Conservation (phyloP, 2,888 invertebrate genomes). For the Drosophila affinis region DNA sequence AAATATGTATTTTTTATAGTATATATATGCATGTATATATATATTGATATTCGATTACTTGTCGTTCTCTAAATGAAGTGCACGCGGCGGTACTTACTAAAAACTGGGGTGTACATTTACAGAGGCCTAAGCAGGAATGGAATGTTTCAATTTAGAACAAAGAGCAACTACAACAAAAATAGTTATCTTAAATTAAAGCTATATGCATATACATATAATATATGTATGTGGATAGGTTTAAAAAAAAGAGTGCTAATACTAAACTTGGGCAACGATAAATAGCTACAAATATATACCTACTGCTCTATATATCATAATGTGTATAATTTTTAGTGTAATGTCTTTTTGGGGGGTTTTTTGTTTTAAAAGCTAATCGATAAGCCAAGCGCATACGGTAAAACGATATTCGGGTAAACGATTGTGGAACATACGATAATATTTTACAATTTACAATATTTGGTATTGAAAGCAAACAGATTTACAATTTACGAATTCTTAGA, state of each 20-base stretch:
- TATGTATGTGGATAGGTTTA: not conserved
- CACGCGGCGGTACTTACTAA: slow-evolving; percentile 9
- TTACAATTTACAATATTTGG: not conserved
- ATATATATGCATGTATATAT: slow-evolving; percentile 16
- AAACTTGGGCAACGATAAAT: slow-evolving; percentile 55
- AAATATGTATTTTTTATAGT: slow-evolving; percentile 5
- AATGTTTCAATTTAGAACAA: slow-evolving; percentile 22
- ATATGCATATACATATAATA: not conserved
- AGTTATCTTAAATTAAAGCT: not conserved
- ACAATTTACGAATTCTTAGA: too few relatives aligned
- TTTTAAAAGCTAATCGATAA: not conserved
- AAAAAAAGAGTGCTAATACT: slow-evolving; percentile 55
- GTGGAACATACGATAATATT: too few relatives aligned
- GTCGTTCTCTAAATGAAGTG: slow-evolving; percentile 34
- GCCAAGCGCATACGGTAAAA: slow-evolving; percentile 1
- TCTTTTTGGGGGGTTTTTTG: not conserved
- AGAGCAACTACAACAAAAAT: not conserved
- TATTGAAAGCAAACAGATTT: not conserved
- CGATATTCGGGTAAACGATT: not conserved
- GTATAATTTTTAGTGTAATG: slow-evolving; percentile 10
- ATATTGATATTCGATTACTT: slow-evolving; percentile 43
- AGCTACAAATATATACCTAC: slow-evolving; percentile 43
- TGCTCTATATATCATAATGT: not conserved
- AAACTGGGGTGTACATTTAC: slow-evolving; percentile 31
- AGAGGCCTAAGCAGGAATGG: slow-evolving; percentile 35